These are phyloP conservation scores for Hydrolagus colliei DNA, from an alignment of 2,797 vertebrate species.

Conservation along the genomic window DNA sequence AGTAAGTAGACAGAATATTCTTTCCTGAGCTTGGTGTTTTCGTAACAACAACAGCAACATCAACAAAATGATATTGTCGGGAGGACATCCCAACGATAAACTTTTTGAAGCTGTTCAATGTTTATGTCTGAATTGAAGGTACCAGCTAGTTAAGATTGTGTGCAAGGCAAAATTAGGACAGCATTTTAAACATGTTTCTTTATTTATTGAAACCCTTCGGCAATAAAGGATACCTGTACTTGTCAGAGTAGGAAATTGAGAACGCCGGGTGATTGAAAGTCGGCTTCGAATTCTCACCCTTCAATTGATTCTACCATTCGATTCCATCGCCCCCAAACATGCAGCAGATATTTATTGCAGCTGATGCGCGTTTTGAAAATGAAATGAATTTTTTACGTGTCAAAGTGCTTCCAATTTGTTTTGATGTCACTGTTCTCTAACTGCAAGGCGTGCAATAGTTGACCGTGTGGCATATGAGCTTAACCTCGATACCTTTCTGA, in stretches of 20 bases:
- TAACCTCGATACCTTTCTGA: background rate
- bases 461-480: background rate
- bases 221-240: background rate
- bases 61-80: too few relatives aligned
- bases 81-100: background rate
- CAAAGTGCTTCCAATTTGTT: background rate
- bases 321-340: background rate
- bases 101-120: constrained; percentile 6
- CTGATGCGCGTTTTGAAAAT: too few relatives aligned
- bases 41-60: background rate
- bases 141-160: background rate
- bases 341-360: background rate
- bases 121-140: background rate
- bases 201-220: background rate
- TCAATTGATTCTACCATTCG: background rate
- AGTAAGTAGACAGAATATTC: background rate
- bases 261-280: background rate
- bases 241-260: background rate
- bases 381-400: background rate
- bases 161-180: background rate
- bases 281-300: background rate
- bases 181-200: background rate
- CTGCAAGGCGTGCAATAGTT: background rate
- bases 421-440: background rate
- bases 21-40: background rate